A percentile compares a stretch with the other conserved stretches of the same genome.
Conservation (phyloP, 2,797 vertebrate species). For the Cossypha dichroa region DNA sequence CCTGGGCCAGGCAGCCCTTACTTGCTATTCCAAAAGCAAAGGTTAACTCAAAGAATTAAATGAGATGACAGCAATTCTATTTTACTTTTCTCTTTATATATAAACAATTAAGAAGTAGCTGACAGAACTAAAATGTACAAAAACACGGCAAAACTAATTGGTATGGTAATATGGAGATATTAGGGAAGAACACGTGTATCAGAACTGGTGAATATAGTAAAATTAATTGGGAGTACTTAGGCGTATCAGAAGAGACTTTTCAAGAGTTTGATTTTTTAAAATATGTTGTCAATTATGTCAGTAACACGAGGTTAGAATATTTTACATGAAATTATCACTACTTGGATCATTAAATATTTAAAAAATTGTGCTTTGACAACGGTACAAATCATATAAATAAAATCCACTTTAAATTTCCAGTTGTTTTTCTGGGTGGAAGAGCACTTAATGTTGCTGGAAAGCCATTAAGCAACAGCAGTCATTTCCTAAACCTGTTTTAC, state of each 20-base stretch:
- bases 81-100: neutral
- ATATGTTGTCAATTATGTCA: neutral
- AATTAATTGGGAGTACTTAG: neutral
- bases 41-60: neutral
- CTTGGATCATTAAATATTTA: neutral
- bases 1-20: neutral
- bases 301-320: neutral
- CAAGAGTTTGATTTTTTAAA: neutral
- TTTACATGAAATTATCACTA: neutral
- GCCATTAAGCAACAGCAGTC: neutral
- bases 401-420: neutral
- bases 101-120: neutral
- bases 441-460: neutral
- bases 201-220: neutral
- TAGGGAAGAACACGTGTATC: fast-evolving
- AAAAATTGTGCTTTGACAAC: neutral
- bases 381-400: neutral
- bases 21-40: neutral
- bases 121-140: neutral
- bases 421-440: neutral
- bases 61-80: neutral
- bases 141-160: neutral
- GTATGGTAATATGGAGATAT: neutral
- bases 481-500: neutral
- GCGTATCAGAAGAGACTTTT: neutral